Evolutionary conservation across 1,140 invertebrate species (phyloP).

Genomic region (Pseudomyrmex dendroicus): DNA sequence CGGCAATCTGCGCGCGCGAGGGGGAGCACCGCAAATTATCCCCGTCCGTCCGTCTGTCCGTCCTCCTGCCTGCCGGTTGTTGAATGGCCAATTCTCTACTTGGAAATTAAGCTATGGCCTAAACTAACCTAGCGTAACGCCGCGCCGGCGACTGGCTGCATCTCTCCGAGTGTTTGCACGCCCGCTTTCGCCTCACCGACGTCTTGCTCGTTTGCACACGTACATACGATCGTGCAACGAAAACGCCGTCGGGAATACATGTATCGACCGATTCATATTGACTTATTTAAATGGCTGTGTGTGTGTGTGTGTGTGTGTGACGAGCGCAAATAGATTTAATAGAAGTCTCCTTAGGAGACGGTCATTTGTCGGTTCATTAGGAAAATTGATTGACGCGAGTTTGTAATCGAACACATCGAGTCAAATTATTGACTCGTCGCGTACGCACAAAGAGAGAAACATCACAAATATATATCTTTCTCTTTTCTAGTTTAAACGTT

Average conservation of each 20-base stretch:
- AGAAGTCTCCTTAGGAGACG: neutral
- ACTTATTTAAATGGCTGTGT: constrained; percentile 12
- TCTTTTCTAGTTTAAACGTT: neutral
- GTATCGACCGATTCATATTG: constrained; percentile 19
- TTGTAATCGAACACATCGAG: neutral
- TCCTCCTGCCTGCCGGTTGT: neutral
- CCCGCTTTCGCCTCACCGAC: constrained; percentile 6
- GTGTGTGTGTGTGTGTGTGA: neutral
- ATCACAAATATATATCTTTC: neutral
- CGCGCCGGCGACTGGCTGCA: neutral
- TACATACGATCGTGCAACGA: constrained; percentile 13
- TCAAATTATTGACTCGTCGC: no score
- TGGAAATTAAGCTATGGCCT: constrained; percentile 57
- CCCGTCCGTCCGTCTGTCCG: neutral
- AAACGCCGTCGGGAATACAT: neutral
- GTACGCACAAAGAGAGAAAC: no score
- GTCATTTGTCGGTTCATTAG: neutral
- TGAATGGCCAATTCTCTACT: constrained; percentile 44
- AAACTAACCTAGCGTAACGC: constrained; percentile 39
- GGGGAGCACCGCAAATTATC: constrained; percentile 40
- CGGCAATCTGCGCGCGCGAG: constrained; percentile 24
- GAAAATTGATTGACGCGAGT: neutral
- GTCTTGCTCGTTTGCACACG: no score
- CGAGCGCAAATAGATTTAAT: neutral
- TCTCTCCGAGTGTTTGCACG: constrained; percentile 31